Conservation (phyloP, 2,113 vertebrate species). For the Oxyruncus cristatus region DNA sequence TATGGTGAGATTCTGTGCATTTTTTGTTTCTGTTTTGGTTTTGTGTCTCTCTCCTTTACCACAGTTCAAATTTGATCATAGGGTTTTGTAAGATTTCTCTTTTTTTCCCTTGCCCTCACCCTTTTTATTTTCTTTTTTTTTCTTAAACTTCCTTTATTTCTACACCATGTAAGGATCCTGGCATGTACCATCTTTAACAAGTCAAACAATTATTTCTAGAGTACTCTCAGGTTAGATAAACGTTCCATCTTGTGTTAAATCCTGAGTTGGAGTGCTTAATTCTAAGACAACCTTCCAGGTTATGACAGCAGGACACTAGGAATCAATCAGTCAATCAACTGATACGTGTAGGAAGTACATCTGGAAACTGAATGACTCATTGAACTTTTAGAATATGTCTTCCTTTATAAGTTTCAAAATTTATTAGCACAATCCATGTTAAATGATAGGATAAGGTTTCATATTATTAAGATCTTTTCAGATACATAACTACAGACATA, state of each 20-base stretch:
- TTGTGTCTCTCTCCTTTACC: neutral
- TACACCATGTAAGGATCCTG: conserved; percentile 47
- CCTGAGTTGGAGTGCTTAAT: conserved; percentile 59
- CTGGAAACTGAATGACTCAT: conserved; percentile 55
- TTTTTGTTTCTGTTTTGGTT: neutral
- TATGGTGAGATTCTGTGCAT: neutral
- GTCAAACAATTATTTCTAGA: conserved; percentile 69
- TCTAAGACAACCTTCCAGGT: conserved; percentile 52
- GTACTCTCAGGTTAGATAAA: conserved; percentile 69
- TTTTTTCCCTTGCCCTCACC: neutral
- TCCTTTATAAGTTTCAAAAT: conserved; percentile 1
- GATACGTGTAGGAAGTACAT: conserved; percentile 5
- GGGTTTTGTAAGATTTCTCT: neutral
- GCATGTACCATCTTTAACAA: conserved; percentile 65
- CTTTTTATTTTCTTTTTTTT: neutral
- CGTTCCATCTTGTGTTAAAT: conserved; percentile 53
- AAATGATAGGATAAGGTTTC: neutral
- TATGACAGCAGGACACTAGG: conserved; percentile 59
- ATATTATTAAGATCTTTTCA: neutral
- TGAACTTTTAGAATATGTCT: conserved; percentile 5
- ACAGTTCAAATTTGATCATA: neutral
- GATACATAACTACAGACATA: fast-evolving
- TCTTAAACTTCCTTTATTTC: conserved; percentile 15
- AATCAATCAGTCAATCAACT: no score
- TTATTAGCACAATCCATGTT: neutral